Percentiles rank a stretch among this genome's conserved stretches.
These are phyloP conservation scores for Cyanocitta stelleri DNA, from an alignment of 2,113 vertebrate species.

Conservation along the genomic window DNA sequence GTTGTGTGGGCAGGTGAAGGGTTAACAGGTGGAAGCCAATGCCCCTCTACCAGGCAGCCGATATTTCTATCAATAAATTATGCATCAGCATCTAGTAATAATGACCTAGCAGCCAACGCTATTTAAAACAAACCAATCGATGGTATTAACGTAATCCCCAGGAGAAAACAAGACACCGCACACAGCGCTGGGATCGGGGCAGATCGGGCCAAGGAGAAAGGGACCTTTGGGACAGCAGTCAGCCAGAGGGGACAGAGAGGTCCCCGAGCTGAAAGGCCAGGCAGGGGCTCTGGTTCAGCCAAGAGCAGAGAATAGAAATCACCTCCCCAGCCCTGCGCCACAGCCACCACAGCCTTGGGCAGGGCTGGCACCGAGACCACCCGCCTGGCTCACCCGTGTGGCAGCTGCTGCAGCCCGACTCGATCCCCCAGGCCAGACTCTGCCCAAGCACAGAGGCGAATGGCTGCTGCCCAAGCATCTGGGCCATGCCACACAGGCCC, in stretches of 20 bases:
- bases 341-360: rapidly evolving
- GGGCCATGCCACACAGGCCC: background rate
- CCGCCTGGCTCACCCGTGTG: rapidly evolving
- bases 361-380: background rate
- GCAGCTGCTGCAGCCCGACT: background rate
- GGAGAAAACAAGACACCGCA: conserved; percentile 57
- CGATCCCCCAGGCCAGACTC: background rate
- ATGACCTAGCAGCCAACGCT: conserved; percentile 56
- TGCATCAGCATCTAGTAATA: conserved; percentile 66
- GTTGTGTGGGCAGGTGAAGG: background rate
- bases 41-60: conserved; percentile 29
- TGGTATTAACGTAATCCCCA: conserved; percentile 53
- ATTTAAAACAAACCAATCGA: conserved; percentile 69
- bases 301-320: background rate
- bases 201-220: conserved; percentile 52
- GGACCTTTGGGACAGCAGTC: background rate
- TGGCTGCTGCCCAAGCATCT: background rate
- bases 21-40: conserved; percentile 60
- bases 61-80: conserved; percentile 67
- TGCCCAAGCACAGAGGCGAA: rapidly evolving
- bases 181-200: background rate
- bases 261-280: background rate
- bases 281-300: background rate
- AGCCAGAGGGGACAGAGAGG: background rate
- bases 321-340: rapidly evolving